Conservation (phyloP, 2,113 vertebrate species). For the Ondatra zibethicus region DNA sequence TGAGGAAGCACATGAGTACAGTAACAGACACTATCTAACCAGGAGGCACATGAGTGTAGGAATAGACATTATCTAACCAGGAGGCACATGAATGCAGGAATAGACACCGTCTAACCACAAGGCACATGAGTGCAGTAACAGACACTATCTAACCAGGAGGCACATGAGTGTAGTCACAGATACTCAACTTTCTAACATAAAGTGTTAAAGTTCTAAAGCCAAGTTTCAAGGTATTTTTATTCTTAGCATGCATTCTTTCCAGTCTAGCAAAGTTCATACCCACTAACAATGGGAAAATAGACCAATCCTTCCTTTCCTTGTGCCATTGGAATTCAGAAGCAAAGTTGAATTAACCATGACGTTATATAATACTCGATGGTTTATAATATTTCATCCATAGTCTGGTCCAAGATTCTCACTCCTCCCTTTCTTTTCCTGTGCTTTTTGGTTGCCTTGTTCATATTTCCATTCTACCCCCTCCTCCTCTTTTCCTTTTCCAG, state of each 20-base stretch:
- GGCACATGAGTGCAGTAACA: too few species aligned
- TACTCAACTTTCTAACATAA: background rate
- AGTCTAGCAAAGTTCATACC: background rate
- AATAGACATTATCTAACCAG: background rate
- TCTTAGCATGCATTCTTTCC: background rate
- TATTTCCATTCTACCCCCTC: too few species aligned
- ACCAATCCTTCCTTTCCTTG: background rate
- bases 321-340: background rate
- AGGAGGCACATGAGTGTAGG: too few species aligned
- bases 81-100: background rate
- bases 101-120: too few species aligned
- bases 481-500: background rate
- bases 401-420: background rate
- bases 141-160: background rate
- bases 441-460: background rate
- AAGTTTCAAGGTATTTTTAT: background rate
- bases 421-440: background rate
- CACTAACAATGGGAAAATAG: background rate
- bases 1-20: background rate
- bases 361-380: background rate
- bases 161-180: background rate
- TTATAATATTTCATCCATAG: background rate
- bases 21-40: background rate
- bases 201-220: background rate
- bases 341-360: background rate